Evolutionary conservation across 1,140 invertebrate genomes (phyloP), one percentile per base, ranked within the genome.

Genomic region (Brachionus rotundiformis): DNA sequence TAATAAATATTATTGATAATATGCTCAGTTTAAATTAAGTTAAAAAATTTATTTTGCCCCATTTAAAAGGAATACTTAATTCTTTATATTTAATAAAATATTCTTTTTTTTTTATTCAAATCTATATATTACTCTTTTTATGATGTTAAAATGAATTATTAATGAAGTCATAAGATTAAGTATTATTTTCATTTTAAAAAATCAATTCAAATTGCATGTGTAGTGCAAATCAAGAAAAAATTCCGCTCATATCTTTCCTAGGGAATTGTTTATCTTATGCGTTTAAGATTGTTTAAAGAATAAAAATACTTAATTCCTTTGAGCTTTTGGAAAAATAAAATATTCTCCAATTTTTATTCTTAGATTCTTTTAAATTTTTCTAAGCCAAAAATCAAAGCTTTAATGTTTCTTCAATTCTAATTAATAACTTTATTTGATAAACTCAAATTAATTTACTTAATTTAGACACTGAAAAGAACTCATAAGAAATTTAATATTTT

Each of bases 181-280:
- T 2, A 54, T 54, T 54, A 19, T 16, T 19, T 54, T 54, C 47
- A 19, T 54, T 54, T 54, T 49, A 4, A 19, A 19, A 23, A 54
- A 54, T 54, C n/a, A 54, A 54, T 54, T 54, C 16, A 54, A 54
- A 19, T 54, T 54, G n/a, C 8, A 54, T 54, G 47, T 54, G 47
- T 19, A 19, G 47, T 25, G 16, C 47, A 54, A 54, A 19, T 54
- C n/a, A 54, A 54, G 19, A 54, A 7, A 23, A 41, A 54, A 54
- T 23, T 54, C 44, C n/a, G n/a, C 44, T 49, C 5, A 6, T 16
- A 49, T 49, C 44, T n/a, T 54, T 16, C 16, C 19, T 7, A 19
- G 47, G 23, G 47, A 7, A 7, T 54, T 19, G 47, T 19, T 54
- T 54, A 54, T 54, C 47, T 23, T 19, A 19, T 54, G 5, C 7